Evolutionary conservation across 2,797 vertebrate genomes (phyloP), one percentile per base, ranked within the genome.

Genomic region (Sebastolobus alascanus): DNA sequence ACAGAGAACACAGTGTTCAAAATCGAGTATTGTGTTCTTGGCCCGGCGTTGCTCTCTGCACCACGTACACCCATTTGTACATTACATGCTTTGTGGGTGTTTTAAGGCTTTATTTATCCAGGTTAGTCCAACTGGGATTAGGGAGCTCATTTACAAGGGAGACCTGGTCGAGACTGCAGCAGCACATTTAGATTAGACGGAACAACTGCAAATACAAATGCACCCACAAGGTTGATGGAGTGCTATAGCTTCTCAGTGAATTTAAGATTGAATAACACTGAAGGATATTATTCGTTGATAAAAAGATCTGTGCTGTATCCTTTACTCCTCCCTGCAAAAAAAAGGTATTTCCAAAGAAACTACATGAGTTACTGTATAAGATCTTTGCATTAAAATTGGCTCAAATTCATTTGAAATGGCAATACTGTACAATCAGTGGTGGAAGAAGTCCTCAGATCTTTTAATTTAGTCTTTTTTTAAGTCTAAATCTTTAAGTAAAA

Each of bases 1-100:
- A 82, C 72, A 77, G 71, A 79, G 89, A 87, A 89, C 84, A 82
- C 64, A 67, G 55, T 90, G 87, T 90, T 84, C 86, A 87, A 73
- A 87, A 75, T 75, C 74, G 66, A 82, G 68, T 69, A 31, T 73
- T 82, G 73, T 79, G 65, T 68, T 86, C 70, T 46, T 65, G 79
- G 73, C 67, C 38, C 8, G 10, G 63, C 31, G 68, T 58, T 80
- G 79, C 77, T 65, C 74, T 76, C 52, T 66, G 70, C 61, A 85
- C 64, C 70, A 75, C 13, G 1, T 71, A 60, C 68, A 72, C 59
- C 10, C 72, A 70, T 78, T 81, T 61, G 64, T 77, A 70, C 83
- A 69, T 79, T 64, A 78, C 68, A 87, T 77, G 71, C 68, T 86
- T 83, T 84, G 65, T 79, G 71, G 66, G 65, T 83, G 73, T 84